A percentile compares a stretch with the other conserved stretches of the same genome.
Conservation (phyloP, 1,140 invertebrate genomes). For the Drosophila truncata region DNA sequence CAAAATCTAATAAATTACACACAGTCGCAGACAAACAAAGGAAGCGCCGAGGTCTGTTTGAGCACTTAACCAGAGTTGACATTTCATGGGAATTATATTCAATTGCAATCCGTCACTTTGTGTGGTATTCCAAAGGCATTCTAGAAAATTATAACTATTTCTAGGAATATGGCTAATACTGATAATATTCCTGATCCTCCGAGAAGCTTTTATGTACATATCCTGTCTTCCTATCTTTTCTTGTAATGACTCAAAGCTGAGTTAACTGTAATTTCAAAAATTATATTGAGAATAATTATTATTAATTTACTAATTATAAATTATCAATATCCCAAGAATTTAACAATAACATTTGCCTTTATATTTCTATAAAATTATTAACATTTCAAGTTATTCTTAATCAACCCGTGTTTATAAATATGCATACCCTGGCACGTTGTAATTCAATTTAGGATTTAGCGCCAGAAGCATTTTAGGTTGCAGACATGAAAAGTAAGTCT, state of each 20-base stretch:
- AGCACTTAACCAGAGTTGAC: conserved; percentile 20
- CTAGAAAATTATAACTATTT: background rate
- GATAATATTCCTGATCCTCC: background rate
- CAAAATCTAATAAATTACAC: conserved; percentile 81
- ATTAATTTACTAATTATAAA: too few relatives aligned
- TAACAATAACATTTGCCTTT: background rate
- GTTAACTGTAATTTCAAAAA: background rate
- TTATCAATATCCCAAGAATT: background rate
- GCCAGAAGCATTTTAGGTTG: conserved; percentile 17
- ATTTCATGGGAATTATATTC: background rate
- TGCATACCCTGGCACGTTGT: conserved; percentile 2
- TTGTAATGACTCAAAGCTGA: background rate
- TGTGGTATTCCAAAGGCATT: background rate
- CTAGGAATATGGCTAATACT: too few relatives aligned
- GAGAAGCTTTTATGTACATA: background rate
- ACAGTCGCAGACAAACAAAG: conserved; percentile 38
- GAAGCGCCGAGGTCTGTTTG: conserved; percentile 26
- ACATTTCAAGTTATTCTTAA: conserved; percentile 9
- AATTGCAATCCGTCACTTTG: conserved; percentile 3
- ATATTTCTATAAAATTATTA: background rate
- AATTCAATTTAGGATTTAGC: conserved; percentile 16
- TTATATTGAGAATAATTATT: background rate
- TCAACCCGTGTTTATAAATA: conserved; percentile 22
- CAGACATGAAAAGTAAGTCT: background rate
- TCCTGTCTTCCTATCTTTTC: rapidly evolving